Evolutionary conservation across 2,888 invertebrate species (phyloP), one percentile per base, ranked within the genome.

Genomic region (Serripes groenlandicus): DNA sequence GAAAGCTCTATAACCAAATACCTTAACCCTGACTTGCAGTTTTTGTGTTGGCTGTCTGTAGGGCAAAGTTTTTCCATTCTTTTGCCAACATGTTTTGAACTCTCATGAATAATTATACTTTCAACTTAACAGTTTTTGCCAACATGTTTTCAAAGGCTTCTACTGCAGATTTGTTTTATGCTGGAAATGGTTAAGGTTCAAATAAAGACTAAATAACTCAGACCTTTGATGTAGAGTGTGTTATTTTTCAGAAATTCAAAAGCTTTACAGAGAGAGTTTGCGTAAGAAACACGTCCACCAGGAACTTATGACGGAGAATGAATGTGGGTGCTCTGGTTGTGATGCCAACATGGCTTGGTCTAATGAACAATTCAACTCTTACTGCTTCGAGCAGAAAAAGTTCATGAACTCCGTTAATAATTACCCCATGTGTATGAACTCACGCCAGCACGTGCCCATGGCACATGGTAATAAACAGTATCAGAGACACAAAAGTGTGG

Each of bases 161-260:
- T n/a, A n/a, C n/a, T n/a, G n/a, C n/a, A n/a, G n/a, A n/a, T n/a
- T n/a, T n/a, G n/a, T n/a, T n/a, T n/a, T n/a, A n/a, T n/a, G n/a
- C n/a, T n/a, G n/a, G n/a, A n/a, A n/a, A n/a, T n/a, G n/a, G n/a
- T n/a, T n/a, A n/a, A n/a, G n/a, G n/a, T n/a, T n/a, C n/a, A n/a
- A n/a, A n/a, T n/a, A n/a, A n/a, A n/a, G n/a, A n/a, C n/a, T n/a
- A n/a, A n/a, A n/a, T n/a, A n/a, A n/a, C n/a, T n/a, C n/a, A n/a
- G n/a, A n/a, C n/a, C n/a, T n/a, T n/a, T n/a, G n/a, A n/a, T n/a
- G n/a, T n/a, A n/a, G n/a, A n/a, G n/a, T n/a, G n/a, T n/a, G n/a
- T 42, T n/a, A 15, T 74, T 26, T 81, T 82, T 42, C 78, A 88
- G 88, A 85, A 28, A 83, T 86, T 34, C 73, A 86, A 74, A 76